Evolutionary conservation across 2,888 invertebrate species (phyloP).

Genomic region (Synanthedon andrenaeformis): DNA sequence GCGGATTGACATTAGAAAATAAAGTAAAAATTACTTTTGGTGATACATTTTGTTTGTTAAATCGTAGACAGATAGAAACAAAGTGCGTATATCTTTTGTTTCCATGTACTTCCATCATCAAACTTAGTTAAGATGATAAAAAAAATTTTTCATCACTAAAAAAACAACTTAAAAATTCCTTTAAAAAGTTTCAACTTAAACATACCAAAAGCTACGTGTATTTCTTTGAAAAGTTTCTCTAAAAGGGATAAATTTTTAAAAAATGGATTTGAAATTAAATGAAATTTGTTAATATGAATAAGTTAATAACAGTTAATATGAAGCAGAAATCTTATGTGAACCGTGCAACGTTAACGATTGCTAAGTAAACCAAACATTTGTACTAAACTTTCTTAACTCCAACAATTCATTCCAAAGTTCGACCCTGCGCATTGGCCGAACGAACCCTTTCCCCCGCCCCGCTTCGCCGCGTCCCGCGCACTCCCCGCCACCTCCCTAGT

Average conservation of each 20-base stretch:
- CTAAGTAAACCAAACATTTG: constrained; percentile 37
- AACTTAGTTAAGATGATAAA: background rate
- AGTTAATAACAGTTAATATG: background rate
- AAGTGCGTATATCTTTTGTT: no score
- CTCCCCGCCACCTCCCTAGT: constrained; percentile 20
- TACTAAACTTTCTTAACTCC: constrained; percentile 35
- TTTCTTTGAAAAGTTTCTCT: no score
- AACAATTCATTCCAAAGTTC: constrained; percentile 50
- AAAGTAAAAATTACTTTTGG: no score
- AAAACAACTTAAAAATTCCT: constrained; percentile 21
- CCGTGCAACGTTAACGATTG: constrained; percentile 30
- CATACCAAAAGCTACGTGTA: no score
- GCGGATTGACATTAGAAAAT: no score
- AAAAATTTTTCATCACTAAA: background rate
- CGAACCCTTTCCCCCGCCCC: constrained; percentile 38
- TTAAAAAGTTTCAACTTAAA: no score
- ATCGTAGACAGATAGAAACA: no score
- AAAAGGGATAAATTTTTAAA: no score
- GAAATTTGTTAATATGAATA: background rate
- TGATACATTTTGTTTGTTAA: no score
- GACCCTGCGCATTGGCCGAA: constrained; percentile 63
- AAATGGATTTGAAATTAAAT: no score
- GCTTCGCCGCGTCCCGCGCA: constrained; percentile 15
- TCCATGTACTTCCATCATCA: no score
- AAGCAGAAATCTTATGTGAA: constrained; percentile 1